Conservation (phyloP, 1,140 invertebrate species). For the Holcopasites calliopsidis region DNA sequence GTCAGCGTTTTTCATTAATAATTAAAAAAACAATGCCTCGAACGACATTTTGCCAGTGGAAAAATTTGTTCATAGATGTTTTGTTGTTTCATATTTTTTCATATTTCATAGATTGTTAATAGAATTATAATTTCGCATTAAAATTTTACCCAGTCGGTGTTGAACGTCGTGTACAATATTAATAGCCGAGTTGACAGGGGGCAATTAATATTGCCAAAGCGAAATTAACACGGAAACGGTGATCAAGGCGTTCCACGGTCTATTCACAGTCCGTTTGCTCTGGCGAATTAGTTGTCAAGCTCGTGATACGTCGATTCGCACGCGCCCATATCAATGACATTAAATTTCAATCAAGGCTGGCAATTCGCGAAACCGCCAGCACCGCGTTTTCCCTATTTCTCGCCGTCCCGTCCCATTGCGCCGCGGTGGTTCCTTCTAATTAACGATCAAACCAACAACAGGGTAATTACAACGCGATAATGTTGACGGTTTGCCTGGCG, state of each 20-base stretch:
- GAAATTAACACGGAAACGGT: not conserved
- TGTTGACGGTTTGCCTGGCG: not conserved
- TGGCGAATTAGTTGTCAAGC: not conserved
- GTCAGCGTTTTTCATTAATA: too few species aligned
- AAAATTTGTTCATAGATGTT: too few species aligned
- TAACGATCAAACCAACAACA: slow-evolving; percentile 18
- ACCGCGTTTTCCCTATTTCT: slow-evolving; percentile 2
- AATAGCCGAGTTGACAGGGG: too few species aligned
- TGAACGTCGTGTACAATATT: too few species aligned
- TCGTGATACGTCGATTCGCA: slow-evolving; percentile 6
- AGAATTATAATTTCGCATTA: too few species aligned
- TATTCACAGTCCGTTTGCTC: not conserved
- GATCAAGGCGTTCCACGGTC: not conserved
- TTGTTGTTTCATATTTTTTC: too few species aligned
- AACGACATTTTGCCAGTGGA: too few species aligned
- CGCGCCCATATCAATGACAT: slow-evolving; percentile 24
- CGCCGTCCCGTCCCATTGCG: not conserved
- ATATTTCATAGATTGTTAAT: too few species aligned
- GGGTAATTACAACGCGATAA: not conserved
- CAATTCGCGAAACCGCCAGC: not conserved
- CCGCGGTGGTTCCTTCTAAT: slow-evolving; percentile 7
- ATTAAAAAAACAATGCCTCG: too few species aligned
- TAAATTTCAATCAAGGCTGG: slow-evolving; percentile 18
- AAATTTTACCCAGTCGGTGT: too few species aligned
- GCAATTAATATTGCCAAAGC: too few species aligned